phyloP scores from a whole-genome alignment of 2,797 vertebrate species.

The Euthynnus affinis region DNA sequence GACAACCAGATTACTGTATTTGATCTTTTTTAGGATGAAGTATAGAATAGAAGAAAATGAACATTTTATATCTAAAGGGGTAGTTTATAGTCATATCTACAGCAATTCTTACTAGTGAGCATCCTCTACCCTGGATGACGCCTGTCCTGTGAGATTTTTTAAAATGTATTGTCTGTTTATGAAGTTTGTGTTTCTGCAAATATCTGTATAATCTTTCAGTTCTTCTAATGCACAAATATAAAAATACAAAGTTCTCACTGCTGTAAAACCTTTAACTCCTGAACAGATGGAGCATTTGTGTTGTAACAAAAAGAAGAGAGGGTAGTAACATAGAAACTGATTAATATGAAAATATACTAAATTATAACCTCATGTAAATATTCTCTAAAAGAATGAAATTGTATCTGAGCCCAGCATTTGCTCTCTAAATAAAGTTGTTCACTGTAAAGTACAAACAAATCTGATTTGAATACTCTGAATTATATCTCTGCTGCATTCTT shows the following conservation, averaged over 20 bases:
- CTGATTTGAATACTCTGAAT: constrained; percentile 28
- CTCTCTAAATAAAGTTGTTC: constrained; percentile 45
- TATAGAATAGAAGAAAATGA: no score
- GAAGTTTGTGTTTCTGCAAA: neutral
- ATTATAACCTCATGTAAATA: neutral
- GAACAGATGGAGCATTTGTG: constrained; percentile 1
- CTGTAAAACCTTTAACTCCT: neutral
- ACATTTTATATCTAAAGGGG: neutral
- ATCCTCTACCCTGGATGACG: neutral
- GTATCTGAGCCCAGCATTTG: constrained; percentile 3
- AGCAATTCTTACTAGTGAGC: no score
- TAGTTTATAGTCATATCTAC: no score
- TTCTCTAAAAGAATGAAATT: no score
- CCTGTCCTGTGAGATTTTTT: neutral
- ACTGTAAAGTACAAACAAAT: constrained; percentile 34
- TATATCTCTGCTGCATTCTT: constrained; percentile 51
- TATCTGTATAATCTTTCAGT: neutral
- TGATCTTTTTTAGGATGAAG: neutral
- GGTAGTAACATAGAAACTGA: neutral
- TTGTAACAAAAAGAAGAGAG: neutral
- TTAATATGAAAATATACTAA: neutral
- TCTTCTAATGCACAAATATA: neutral
- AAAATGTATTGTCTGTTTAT: neutral
- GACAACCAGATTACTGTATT: neutral
- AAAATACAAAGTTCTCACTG: neutral